Conservation (phyloP, 1,140 invertebrate genomes). For the Aphaenogaster rudis region DNA sequence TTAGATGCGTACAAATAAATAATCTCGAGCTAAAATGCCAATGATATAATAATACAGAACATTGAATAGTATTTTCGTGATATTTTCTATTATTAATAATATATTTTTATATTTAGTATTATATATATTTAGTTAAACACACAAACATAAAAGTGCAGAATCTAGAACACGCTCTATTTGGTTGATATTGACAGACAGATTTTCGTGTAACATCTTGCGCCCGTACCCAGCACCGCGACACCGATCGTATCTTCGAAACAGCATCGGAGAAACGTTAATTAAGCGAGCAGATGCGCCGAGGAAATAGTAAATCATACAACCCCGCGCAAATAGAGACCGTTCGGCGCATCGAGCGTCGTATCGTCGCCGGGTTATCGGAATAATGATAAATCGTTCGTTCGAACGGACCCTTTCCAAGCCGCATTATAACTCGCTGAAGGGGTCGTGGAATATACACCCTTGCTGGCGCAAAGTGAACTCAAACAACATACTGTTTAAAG, state of each 20-base stretch:
- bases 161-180: background rate
- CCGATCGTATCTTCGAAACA: conserved; percentile 70
- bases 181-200: conserved; percentile 51
- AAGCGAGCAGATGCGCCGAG: conserved; percentile 78
- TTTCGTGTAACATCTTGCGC: conserved; percentile 56
- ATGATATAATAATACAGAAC: background rate
- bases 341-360: conserved; percentile 78
- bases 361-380: conserved; percentile 82
- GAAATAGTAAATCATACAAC: conserved; percentile 83
- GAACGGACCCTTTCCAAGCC: conserved; percentile 65
- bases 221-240: conserved; percentile 10
- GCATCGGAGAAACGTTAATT: conserved; percentile 79
- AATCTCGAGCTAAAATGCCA: background rate
- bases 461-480: conserved; percentile 63
- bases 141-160: background rate
- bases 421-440: conserved; percentile 80
- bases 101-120: background rate
- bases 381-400: conserved; percentile 84
- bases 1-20: no score
- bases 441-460: conserved; percentile 67
- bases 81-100: background rate
- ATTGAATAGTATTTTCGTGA: background rate
- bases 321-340: conserved; percentile 70
- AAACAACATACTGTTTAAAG: conserved; percentile 22
- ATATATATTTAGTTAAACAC: background rate